Evolutionary conservation across 2,797 vertebrate genomes (phyloP).

Genomic region (Psittacula derbiana): DNA sequence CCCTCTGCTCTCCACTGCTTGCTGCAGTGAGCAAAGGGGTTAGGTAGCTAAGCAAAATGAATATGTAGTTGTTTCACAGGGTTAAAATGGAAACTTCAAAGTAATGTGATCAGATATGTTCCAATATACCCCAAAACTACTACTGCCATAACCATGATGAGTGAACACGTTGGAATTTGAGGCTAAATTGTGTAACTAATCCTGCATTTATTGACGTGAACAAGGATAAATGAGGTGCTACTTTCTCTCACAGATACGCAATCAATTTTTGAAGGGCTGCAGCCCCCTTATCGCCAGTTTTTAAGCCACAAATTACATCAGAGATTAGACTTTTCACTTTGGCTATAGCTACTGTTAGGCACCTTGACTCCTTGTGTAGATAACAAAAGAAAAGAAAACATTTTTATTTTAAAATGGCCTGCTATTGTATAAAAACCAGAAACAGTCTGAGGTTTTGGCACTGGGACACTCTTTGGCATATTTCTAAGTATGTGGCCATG

Average conservation of each 20-base stretch:
- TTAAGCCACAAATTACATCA: neutral
- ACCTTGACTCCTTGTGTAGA: neutral
- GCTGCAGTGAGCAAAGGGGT: neutral
- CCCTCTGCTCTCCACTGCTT: neutral
- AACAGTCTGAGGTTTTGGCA: neutral
- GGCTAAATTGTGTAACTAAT: conserved; percentile 41
- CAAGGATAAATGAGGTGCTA: conserved; percentile 45
- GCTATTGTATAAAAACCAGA: rapidly evolving
- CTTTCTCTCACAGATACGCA: neutral
- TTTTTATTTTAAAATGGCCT: neutral
- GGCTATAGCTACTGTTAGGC: neutral
- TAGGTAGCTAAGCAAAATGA: conserved; percentile 1
- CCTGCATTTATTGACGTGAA: conserved; percentile 50
- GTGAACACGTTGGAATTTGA: conserved; percentile 10
- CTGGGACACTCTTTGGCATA: rapidly evolving
- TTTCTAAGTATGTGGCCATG: neutral
- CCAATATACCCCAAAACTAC: neutral
- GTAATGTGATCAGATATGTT: conserved; percentile 30
- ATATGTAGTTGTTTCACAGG: neutral
- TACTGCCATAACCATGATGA: neutral
- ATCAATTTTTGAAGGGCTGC: neutral
- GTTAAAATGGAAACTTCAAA: conserved; percentile 3
- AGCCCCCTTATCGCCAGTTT: neutral
- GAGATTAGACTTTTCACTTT: neutral
- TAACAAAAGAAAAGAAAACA: neutral